Base-by-base conservation (phyloP, 2,113 vertebrate species). In the Tupaia chinensis region DNA sequence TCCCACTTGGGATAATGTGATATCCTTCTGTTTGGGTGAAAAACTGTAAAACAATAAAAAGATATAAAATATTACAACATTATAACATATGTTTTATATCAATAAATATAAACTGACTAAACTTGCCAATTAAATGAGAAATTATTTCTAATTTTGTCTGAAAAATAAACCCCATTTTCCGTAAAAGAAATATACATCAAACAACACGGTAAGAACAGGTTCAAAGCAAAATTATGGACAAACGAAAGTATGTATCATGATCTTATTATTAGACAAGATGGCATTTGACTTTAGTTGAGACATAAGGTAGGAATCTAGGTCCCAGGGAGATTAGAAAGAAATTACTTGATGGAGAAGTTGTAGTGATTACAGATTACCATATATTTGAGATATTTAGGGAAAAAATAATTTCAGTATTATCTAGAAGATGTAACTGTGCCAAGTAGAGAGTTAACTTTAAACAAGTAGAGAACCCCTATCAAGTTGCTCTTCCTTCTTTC, bases 351-450 rank as follows among this genome's bases (percentile, higher is more conserved):
- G 61, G 25, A 4, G 27, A 72, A 87, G 19, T 60, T 29, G 12
- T 22, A 63, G 91, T 66, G 63, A 61, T 70, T 77, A 82, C 22
- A 60, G 61, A 4, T 88, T 74, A 70, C 14, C 23, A 78, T 44
- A 15, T 76, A 86, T n/a, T 44, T 78, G 32, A 83, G 27, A 34
- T 90, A 7, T 73, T 82, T 73, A 87, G 34, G 63, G 23, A 72
- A 63, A 92, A 78, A 65, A 44, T 17, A 60, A 79, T 73, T 95
- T 96, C 61, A 53, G 3, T 53, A 80, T 74, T 89, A 61, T 63
- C 23, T 90, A 82, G 53, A 87, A 87, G 6, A 32, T 87, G 74
- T 54, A 89, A 0, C 12, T 76, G 16, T 19, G 15, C 7, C 19
- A 89, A 25, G 7, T 29, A 8, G 22, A 81, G 53, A 60, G 32